Evolutionary conservation across 2,113 vertebrate genomes (phyloP).

Genomic region (Ptychochromis oligacanthus): DNA sequence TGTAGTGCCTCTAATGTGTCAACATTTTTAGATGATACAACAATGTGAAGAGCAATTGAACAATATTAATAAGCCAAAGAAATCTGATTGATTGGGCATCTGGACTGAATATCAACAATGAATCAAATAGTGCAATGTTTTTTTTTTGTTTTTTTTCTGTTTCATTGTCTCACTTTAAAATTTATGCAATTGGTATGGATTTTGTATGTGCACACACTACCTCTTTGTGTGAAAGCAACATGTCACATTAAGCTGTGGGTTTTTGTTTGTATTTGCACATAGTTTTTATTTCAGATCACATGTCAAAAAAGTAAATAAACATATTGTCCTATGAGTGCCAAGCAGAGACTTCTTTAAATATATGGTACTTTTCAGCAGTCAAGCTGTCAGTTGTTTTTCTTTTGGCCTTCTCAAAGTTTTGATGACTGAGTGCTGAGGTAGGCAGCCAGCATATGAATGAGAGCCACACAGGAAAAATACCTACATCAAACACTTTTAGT

Average conservation of each 20-base stretch:
- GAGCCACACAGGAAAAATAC: too few relatives aligned
- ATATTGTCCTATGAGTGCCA: not conserved
- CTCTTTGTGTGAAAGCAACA: constrained; percentile 50
- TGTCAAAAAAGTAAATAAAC: constrained; percentile 23
- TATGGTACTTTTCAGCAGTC: not conserved
- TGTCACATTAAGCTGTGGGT: constrained; percentile 29
- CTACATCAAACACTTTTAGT: too few relatives aligned
- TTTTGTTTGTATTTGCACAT: constrained; percentile 40
- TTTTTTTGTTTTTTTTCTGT: too few relatives aligned
- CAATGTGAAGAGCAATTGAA: too few relatives aligned
- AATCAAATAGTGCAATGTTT: not conserved
- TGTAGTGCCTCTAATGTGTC: too few relatives aligned
- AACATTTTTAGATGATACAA: too few relatives aligned
- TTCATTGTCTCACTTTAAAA: constrained; percentile 4
- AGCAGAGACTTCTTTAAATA: not conserved
- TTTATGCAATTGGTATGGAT: not conserved
- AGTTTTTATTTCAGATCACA: not conserved
- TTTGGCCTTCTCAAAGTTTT: not conserved
- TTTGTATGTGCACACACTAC: constrained; percentile 38
- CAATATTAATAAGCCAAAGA: too few relatives aligned
- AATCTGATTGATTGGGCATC: too few relatives aligned
- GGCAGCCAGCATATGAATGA: too few relatives aligned
- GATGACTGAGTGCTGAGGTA: not conserved
- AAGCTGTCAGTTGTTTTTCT: not conserved
- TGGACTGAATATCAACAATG: not conserved